phyloP scores from a whole-genome alignment of 2,113 vertebrate species.

The Tachysurus fulvidraco region DNA sequence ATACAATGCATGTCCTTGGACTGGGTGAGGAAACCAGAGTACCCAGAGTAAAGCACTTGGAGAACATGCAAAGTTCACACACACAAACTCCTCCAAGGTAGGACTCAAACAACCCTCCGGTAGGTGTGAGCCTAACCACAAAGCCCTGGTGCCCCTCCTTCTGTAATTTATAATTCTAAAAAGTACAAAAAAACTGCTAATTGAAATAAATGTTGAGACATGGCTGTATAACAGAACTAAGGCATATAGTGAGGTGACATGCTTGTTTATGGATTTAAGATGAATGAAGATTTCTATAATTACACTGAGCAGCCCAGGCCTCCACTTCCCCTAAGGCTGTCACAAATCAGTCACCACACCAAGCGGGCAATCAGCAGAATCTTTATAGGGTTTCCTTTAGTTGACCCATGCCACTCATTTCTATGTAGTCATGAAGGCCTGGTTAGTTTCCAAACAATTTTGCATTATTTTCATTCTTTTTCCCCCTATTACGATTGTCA shows the following conservation, averaged over 20 bases:
- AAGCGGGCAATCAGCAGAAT: slow-evolving; percentile 52
- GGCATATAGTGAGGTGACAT: neutral
- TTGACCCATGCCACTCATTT: slow-evolving; percentile 18
- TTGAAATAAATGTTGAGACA: slow-evolving; percentile 32
- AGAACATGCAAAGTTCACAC: no score
- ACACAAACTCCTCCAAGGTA: no score
- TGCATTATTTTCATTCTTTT: slow-evolving; percentile 16
- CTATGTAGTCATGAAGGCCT: slow-evolving; percentile 40
- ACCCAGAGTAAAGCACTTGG: no score
- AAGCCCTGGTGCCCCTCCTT: neutral
- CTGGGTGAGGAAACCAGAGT: no score
- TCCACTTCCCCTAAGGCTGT: slow-evolving; percentile 46
- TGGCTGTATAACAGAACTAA: slow-evolving; percentile 10
- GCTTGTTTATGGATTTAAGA: slow-evolving; percentile 45
- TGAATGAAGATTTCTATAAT: slow-evolving; percentile 59
- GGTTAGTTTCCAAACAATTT: slow-evolving; percentile 29
- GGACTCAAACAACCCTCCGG: no score
- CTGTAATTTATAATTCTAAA: neutral
- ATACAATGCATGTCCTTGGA: no score
- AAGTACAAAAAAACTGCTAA: slow-evolving; percentile 3
- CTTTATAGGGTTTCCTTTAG: slow-evolving; percentile 21
- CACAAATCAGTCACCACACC: slow-evolving; percentile 52
- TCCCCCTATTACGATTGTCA: neutral
- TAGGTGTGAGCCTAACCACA: no score
- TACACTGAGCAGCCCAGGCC: slow-evolving; percentile 35